Evolutionary conservation across 2,888 invertebrate species (phyloP), one percentile per base, ranked within the genome.

Genomic region (Netelia melanura): DNA sequence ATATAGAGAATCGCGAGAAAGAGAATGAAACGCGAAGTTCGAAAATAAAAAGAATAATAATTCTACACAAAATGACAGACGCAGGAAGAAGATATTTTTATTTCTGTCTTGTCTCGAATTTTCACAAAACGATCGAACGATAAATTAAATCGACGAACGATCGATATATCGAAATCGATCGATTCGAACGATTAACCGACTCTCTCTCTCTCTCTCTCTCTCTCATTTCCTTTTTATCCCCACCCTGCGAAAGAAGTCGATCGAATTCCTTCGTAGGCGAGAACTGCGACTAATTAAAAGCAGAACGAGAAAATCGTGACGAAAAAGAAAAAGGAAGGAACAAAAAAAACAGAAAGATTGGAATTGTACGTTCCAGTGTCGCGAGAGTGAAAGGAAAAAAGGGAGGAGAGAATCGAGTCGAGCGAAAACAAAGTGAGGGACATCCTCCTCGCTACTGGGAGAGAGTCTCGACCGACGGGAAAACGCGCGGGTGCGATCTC

Each of bases 401-500:
- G 54, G 54, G 54, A n/a, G 5, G 1, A 17, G 54, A 48, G 48
- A 48, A 48, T 14, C 10, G 14, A 14, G 11, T 48, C 48, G 14
- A 48, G 14, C 11, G 14, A 48, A 10, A 14, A 14, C 11, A 48
- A 48, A 48, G 14, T 14, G 48, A 48, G 2, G 48, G 48, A 48
- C 10, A 48, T 48, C 11, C 11, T 14, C 11, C 3, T 11, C 25
- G 30, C 1, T n/a, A n/a, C 38, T 3, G 52, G 58, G 62, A 44
- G 25, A 67, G 74, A 71, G 58, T 48, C 48, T 67, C 64, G 71
- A 44, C 23, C 56, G 61, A 62, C 17, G 58, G 61, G 30, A 52
- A 21, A 58, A 61, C 43, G 52, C 70, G 76, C 43, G 70, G 79
- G 83, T 68, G 74, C 78, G 77, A 77, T 84, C 84, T 58, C 71